Percentiles rank a stretch among this genome's conserved stretches.
Evolutionary conservation across 2,113 vertebrate genomes (phyloP).

Genomic region (Hippocampus barbouri): DNA sequence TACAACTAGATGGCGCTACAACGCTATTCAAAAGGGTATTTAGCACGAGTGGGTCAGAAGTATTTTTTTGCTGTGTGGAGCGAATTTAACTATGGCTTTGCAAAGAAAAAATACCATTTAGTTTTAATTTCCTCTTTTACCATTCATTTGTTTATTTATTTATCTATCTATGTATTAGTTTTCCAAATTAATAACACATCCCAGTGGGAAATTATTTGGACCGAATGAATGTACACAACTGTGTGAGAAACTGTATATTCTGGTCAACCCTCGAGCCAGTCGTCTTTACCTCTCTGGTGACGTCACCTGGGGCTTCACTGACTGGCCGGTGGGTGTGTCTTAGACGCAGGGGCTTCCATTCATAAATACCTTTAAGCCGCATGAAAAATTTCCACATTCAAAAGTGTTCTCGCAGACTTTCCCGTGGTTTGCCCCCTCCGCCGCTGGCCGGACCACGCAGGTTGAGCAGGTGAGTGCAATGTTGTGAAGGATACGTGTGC

Average conservation of each 20-base stretch:
- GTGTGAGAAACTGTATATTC: too few species aligned
- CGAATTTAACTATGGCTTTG: too few species aligned
- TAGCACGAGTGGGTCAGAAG: not conserved
- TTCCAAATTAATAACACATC: not conserved
- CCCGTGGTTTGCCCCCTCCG: conserved; percentile 34
- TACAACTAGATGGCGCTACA: conserved; percentile 51
- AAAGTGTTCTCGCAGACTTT: conserved; percentile 49
- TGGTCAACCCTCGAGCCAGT: conserved; percentile 9
- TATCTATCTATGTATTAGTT: not conserved
- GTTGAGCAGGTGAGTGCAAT: conserved; percentile 67
- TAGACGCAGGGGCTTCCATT: conserved; percentile 70
- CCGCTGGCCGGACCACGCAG: conserved; percentile 52
- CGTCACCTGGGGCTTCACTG: conserved; percentile 64
- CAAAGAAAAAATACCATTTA: too few species aligned
- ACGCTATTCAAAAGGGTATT: not conserved
- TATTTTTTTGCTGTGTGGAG: too few species aligned
- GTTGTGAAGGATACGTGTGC: not conserved
- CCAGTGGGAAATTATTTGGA: not conserved
- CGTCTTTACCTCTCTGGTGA: conserved; percentile 41
- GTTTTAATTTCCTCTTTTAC: too few species aligned
- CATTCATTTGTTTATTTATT: too few species aligned
- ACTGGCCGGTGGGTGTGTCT: conserved; percentile 72
- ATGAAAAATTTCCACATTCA: conserved; percentile 63
- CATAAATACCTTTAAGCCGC: conserved; percentile 76
- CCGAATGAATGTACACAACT: not conserved